Percentiles rank a stretch among this genome's conserved stretches.
These are phyloP conservation scores for Podiceps cristatus DNA, from an alignment of 2,113 vertebrate species.

Conservation along the genomic window DNA sequence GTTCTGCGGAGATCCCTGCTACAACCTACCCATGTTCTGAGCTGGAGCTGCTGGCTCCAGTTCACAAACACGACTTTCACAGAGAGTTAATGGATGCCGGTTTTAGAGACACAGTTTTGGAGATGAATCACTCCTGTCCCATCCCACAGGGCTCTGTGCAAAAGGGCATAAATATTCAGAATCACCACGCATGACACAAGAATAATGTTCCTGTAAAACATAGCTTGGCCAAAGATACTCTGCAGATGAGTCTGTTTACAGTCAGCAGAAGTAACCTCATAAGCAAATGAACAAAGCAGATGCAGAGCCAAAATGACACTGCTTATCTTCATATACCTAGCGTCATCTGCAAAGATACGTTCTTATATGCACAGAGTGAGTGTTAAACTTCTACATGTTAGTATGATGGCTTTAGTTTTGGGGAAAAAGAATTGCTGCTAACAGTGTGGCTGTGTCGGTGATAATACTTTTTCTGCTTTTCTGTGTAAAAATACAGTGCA, in stretches of 20 bases:
- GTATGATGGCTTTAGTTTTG: background rate
- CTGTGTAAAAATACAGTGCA: background rate
- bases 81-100: background rate
- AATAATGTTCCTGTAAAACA: background rate
- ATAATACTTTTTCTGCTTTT: background rate
- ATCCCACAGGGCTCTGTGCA: background rate
- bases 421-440: background rate
- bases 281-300: background rate
- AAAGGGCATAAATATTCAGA: background rate
- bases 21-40: background rate
- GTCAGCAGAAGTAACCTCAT: background rate
- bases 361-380: background rate
- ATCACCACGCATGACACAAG: accelerated
- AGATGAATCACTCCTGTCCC: background rate
- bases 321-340: background rate
- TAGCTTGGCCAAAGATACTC: background rate
- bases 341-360: background rate
- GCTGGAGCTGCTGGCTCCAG: background rate
- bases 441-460: background rate
- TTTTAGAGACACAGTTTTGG: background rate
- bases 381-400: background rate
- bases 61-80: background rate
- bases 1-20: background rate
- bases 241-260: background rate
- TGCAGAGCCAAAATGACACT: background rate